Evolutionary conservation across 2,888 invertebrate species (phyloP).

Genomic region (Dynastes tityus): DNA sequence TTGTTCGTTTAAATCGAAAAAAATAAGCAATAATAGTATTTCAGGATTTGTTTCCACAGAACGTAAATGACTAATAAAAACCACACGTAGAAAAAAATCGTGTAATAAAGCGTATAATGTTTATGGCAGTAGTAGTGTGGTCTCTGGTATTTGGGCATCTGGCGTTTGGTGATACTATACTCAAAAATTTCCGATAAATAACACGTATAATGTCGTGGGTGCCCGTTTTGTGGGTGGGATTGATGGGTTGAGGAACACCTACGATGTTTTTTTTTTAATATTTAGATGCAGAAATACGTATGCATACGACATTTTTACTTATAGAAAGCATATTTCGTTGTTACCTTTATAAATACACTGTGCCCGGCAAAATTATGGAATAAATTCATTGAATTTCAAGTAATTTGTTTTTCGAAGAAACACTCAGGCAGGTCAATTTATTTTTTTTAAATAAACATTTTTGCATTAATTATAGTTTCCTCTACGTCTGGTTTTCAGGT

Average conservation of each 20-base stretch:
- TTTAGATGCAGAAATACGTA: background rate
- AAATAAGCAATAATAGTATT: conserved; percentile 23
- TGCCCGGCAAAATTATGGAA: too few species aligned
- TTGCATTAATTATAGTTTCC: too few species aligned
- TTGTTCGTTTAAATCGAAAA: background rate
- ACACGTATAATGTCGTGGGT: conserved; percentile 9
- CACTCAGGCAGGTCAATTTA: too few species aligned
- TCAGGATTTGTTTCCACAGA: background rate
- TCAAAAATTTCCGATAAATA: conserved; percentile 2
- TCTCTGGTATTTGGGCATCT: background rate
- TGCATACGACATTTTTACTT: too few species aligned
- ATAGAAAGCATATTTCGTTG: too few species aligned
- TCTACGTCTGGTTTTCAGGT: too few species aligned
- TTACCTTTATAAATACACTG: too few species aligned
- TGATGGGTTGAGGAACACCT: background rate
- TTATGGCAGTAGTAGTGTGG: background rate
- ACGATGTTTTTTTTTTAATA: conserved; percentile 11
- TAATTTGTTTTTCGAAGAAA: too few species aligned
- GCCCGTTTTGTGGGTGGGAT: conserved; percentile 10
- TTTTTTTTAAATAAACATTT: too few species aligned
- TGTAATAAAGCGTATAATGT: conserved; percentile 7
- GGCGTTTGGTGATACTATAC: conserved; percentile 7
- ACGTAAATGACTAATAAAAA: conserved; percentile 28
- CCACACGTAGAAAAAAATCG: background rate
- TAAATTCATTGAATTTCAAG: too few species aligned